Evolutionary conservation across 1,140 invertebrate species (phyloP), one percentile per base, ranked within the genome.

Genomic region (Centruroides vittatus): DNA sequence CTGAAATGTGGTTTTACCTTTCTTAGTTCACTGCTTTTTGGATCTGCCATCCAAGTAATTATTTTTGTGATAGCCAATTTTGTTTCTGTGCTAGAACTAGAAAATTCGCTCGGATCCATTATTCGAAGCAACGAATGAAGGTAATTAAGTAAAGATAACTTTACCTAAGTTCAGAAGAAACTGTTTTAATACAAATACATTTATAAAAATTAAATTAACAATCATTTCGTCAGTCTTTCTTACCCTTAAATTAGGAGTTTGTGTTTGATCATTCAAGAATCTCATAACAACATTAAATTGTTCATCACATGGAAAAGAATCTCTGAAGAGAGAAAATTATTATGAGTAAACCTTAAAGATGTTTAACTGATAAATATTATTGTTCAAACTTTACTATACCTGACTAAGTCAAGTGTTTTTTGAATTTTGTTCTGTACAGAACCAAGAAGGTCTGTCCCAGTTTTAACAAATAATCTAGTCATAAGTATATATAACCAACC

Each of bases 341-440:
- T 23, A 23, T 23, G 23, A 23, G 23, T 23, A 23, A 23, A 23
- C 23, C 23, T 23, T 23, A 23, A 23, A 23, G 23, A 23, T 23
- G 23, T 23, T 0, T 23, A 23, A 23, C 23, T 23, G 23, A 23
- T 23, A 23, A 23, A 23, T 23, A 23, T 23, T 23, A 23, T 23
- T 23, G 23, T 23, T 23, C 0, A 23, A 23, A 23, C 23, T 23
- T 23, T 23, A 23, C 5, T 36, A 0, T 53, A 34, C 23, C 51
- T 23, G 51, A 53, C 35, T 3, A 53, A 36, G 7, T 53, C 51
- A 23, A 97, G 74, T 0, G 88, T 89, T 71, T 84, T 85, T 71
- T 88, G 82, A 47, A 96, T 86, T 77, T 96, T 96, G 48, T 81
- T 82, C 70, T 92, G 86, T 61, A 94, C 85, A 3, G 92, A 96